Evolutionary conservation across 2,113 vertebrate genomes (phyloP), one percentile per base, ranked within the genome.

Genomic region (Chaetura pelagica): DNA sequence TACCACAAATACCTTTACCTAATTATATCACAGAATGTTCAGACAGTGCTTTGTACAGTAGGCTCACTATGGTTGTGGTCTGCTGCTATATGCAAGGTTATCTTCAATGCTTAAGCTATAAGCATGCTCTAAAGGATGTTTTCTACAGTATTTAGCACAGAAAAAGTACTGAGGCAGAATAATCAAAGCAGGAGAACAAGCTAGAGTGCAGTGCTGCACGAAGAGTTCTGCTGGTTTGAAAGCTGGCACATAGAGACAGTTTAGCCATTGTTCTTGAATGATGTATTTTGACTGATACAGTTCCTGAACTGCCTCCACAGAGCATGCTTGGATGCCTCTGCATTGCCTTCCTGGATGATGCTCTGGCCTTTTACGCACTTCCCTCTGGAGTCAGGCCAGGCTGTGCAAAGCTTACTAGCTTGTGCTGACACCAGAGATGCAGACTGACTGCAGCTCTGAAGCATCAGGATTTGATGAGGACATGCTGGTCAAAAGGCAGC

Each of bases 261-360:
- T 82, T 12, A 88, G 62, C 40, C 38, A 61, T 6, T 0, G 0
- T 6, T 71, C 59, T 40, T 27, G 4, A n/a, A 38, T 38, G 38
- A 29, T 52, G 51, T 29, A 15, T 52, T 52, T 27, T 52, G 51
- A 52, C 51, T 15, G 1, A 29, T 3, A 40, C 2, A 12, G 12
- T 35, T 71, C 61, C 13, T 42, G 12, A 92, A 81, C 20, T 74
- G 51, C 49, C 27, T 61, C 32, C 81, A 44, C 18, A 67, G 40
- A 34, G 12, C 5, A 2, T 0, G 8, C 40, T 2, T 24, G 26
- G 40, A 34, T 72, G 32, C 4, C 40, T 54, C 62, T 78, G 42
- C 42, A 58, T 8, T 0, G 0, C 62, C 30, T 54, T 75, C 13
- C 26, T 27, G 24, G 18, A 84, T 15, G 23, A 73, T 34, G 59